Conservation (phyloP, 2,113 vertebrate genomes). For the Zosterops hypoxanthus region DNA sequence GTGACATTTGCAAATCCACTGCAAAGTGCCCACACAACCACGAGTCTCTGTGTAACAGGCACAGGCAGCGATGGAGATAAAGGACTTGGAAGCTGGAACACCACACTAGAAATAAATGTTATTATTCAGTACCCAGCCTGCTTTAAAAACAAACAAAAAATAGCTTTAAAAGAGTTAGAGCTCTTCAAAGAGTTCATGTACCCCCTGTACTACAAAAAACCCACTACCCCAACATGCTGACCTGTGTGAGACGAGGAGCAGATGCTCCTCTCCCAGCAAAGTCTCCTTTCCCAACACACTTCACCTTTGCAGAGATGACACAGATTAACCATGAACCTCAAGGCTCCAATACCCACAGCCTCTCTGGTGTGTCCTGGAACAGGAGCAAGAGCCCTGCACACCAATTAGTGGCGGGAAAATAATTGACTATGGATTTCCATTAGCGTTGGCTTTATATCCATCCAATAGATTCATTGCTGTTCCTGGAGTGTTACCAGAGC, state of each 20-base stretch:
- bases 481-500: neutral
- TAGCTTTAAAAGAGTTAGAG: neutral
- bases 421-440: neutral
- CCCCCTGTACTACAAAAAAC: neutral
- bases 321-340: neutral
- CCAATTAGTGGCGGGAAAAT: neutral
- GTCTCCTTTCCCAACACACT: neutral
- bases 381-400: neutral
- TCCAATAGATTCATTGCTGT: neutral
- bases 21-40: neutral
- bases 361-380: neutral
- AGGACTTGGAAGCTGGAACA: neutral
- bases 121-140: neutral
- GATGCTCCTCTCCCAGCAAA: neutral
- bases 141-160: neutral
- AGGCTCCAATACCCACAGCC: neutral
- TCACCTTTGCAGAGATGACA: neutral
- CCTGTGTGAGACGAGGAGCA: neutral
- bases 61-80: accelerated
- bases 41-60: neutral
- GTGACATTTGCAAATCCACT: neutral
- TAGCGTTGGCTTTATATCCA: neutral
- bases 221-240: accelerated
- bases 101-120: neutral
- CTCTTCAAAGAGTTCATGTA: neutral